Conservation (phyloP, 2,888 invertebrate species). For the Acronicta aceris region DNA sequence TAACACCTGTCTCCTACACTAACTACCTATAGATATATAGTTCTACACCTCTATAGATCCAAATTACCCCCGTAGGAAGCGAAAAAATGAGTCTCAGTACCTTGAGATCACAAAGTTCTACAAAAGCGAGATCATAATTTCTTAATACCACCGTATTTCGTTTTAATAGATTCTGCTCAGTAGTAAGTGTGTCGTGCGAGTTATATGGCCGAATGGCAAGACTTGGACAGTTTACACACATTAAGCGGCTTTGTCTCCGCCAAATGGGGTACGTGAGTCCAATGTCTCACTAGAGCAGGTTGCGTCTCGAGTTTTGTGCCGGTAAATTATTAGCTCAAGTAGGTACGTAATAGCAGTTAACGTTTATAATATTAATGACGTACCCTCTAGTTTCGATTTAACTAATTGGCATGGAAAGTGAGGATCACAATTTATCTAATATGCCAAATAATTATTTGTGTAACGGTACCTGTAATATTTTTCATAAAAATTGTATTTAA, state of each 20-base stretch:
- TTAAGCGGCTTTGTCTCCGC: constrained; percentile 79
- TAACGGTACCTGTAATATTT: too few relatives aligned
- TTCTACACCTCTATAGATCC: too few relatives aligned
- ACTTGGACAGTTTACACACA: constrained; percentile 82
- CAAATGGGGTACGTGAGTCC: constrained; percentile 80
- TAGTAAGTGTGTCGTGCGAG: constrained; percentile 35
- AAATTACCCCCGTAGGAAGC: too few relatives aligned
- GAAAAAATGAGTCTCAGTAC: too few relatives aligned
- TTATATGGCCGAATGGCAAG: constrained; percentile 72
- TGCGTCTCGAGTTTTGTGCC: constrained; percentile 38
- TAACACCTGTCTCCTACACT: too few relatives aligned
- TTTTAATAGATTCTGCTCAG: constrained; percentile 28
- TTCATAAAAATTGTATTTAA: too few relatives aligned
- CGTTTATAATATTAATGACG: constrained; percentile 41
- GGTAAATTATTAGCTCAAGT: constrained; percentile 50
- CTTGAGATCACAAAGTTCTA: background rate
- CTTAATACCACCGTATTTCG: constrained; percentile 11
- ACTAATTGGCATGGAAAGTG: constrained; percentile 15
- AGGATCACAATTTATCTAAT: background rate
- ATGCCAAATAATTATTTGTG: background rate
- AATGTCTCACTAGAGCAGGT: constrained; percentile 71
- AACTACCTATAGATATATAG: too few relatives aligned
- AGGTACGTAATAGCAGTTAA: constrained; percentile 44
- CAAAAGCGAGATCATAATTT: too few relatives aligned
- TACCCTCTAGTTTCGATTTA: constrained; percentile 26